Percentiles rank a stretch among this genome's conserved stretches.
phyloP scores from a whole-genome alignment of 2,888 invertebrate genomes.

The Chaetogeoica ovagalla region DNA sequence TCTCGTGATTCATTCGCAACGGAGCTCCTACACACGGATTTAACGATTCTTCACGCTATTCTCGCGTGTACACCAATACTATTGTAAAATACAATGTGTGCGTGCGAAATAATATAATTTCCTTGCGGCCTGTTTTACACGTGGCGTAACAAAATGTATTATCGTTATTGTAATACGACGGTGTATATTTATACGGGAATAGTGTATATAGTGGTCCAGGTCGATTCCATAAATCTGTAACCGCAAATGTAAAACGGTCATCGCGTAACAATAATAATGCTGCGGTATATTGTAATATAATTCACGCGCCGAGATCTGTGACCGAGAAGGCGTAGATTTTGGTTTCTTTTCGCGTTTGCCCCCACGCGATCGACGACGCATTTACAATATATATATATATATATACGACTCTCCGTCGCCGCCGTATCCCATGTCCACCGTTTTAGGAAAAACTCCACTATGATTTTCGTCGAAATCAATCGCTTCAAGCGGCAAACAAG shows the following conservation, averaged over 20 bases:
- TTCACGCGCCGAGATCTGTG: not conserved
- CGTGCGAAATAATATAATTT: not conserved
- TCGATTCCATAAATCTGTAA: conserved; percentile 38
- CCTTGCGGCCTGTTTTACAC: conserved; percentile 16
- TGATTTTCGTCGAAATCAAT: too few relatives aligned
- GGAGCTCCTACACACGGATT: conserved; percentile 17
- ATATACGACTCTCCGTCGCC: not conserved
- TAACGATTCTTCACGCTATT: conserved; percentile 16
- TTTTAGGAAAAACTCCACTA: too few relatives aligned
- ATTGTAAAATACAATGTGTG: not conserved
- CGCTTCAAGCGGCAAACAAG: too few relatives aligned
- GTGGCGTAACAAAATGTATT: not conserved
- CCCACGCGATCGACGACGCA: conserved; percentile 3
- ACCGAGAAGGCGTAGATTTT: conserved; percentile 44
- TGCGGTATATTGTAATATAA: not conserved
- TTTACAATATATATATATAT: not conserved
- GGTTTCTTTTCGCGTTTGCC: conserved; percentile 25
- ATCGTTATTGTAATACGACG: too few relatives aligned
- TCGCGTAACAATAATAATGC: conserved; percentile 12
- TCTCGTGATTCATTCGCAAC: not conserved
- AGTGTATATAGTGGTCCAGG: not conserved
- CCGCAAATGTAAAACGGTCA: not conserved
- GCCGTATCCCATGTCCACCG: too few relatives aligned
- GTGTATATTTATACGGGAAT: too few relatives aligned
- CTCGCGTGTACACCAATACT: not conserved